These are phyloP conservation scores for Archips crataeganus DNA, from an alignment of 2,888 invertebrate species.

Conservation along the genomic window DNA sequence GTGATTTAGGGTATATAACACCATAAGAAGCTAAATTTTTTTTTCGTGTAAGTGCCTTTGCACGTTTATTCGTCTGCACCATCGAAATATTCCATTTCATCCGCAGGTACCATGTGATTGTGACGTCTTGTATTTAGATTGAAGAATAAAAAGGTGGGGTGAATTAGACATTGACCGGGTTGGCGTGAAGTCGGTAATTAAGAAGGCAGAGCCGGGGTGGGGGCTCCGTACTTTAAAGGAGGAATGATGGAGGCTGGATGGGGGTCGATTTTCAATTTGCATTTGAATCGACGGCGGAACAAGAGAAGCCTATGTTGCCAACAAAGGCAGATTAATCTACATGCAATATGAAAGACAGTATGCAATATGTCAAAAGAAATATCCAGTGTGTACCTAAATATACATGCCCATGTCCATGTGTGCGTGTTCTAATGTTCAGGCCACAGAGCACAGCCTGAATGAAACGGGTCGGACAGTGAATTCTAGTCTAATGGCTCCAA, in stretches of 20 bases:
- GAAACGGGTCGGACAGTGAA: constrained; percentile 16
- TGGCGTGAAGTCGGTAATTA: constrained; percentile 58
- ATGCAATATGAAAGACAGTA: constrained; percentile 53
- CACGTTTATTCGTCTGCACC: background rate
- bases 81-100: background rate
- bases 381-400: background rate
- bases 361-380: constrained; percentile 39
- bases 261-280: constrained; percentile 66
- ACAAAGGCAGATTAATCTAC: constrained; percentile 62
- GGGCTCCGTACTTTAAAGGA: constrained; percentile 45
- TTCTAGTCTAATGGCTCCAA: constrained; percentile 44
- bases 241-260: constrained; percentile 53
- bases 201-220: constrained; percentile 49
- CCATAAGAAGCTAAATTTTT: too few relatives aligned
- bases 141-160: constrained; percentile 46
- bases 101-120: background rate
- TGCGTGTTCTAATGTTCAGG: background rate
- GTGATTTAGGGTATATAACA: too few relatives aligned
- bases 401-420: background rate
- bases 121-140: constrained; percentile 19
- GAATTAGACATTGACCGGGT: constrained; percentile 54
- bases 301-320: constrained; percentile 50
- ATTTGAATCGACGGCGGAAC: constrained; percentile 60
- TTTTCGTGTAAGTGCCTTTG: too few relatives aligned
- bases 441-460: background rate